These are phyloP conservation scores for Sogatella furcifera DNA, from an alignment of 1,140 invertebrate genomes.

Conservation along the genomic window DNA sequence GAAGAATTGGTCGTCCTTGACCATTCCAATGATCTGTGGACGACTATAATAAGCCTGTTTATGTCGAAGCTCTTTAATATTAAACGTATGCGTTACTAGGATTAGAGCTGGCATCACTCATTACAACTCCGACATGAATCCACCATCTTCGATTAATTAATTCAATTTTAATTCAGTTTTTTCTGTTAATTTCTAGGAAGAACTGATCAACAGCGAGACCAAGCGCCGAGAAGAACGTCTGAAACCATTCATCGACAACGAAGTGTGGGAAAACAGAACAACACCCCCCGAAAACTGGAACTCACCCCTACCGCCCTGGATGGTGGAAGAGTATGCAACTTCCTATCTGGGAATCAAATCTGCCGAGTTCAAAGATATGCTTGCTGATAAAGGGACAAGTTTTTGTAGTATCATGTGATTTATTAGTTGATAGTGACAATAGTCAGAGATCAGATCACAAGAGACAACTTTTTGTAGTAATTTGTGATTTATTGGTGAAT, in stretches of 20 bases:
- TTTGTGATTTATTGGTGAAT: too few species aligned
- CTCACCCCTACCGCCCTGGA: conserved; percentile 60
- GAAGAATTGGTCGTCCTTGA: too few species aligned
- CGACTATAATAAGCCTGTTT: too few species aligned
- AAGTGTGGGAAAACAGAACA: conserved; percentile 65
- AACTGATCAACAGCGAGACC: conserved; percentile 60
- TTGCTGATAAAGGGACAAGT: not conserved
- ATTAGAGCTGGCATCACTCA: too few species aligned
- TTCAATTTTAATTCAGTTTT: not conserved
- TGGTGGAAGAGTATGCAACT: conserved; percentile 49
- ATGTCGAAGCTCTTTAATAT: too few species aligned
- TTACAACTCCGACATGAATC: too few species aligned
- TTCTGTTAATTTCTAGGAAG: conserved; percentile 39
- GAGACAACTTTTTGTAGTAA: too few species aligned
- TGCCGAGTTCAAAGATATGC: conserved; percentile 41
- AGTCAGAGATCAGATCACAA: too few species aligned
- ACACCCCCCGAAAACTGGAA: conserved; percentile 68
- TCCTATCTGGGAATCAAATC: conserved; percentile 53
- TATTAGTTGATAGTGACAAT: not conserved
- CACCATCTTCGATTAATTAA: not conserved
- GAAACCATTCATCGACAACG: conserved; percentile 53
- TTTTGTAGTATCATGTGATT: conserved; percentile 5
- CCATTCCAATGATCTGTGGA: too few species aligned
- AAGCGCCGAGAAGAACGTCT: conserved; percentile 47
- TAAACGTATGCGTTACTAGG: too few species aligned